Evolutionary conservation across 2,888 invertebrate species (phyloP), one percentile per base, ranked within the genome.

Genomic region (Phlogophora meticulosa): DNA sequence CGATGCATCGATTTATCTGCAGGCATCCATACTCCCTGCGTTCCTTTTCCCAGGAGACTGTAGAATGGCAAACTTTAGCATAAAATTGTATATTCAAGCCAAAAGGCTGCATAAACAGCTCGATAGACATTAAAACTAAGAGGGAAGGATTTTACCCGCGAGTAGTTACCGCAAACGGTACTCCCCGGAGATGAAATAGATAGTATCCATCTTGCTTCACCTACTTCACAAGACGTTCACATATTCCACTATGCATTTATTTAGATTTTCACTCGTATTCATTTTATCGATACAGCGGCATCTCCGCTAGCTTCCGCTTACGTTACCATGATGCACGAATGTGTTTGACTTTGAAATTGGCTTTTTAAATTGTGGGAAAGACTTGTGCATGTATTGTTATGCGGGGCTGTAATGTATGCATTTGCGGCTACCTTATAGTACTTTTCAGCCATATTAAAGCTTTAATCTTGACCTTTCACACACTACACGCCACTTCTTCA

Each of bases 161-260:
- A 77, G 58, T 73, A 63, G 66, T 80, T 69, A 77, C 81, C 71
- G 62, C 70, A 71, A 82, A 66, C 58, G 74, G 38, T 58, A 60
- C 69, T 81, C 83, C 62, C 75, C 62, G 49, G 83, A 78, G 83
- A 81, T 82, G 74, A 77, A 72, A 80, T 66, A 80, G 77, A 77
- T 71, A 74, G 64, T 77, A 74, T 82, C 71, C 72, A 67, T 80
- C 80, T 72, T 77, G 63, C 68, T 67, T 69, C 68, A 43, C 66
- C 69, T 66, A 75, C 72, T 78, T 75, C 65, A 80, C 63, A 71
- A 77, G 72, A 61, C 71, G 67, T 67, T 69, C 82, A 58, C 68
- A 67, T 82, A 77, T 80, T 73, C 59, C 55, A 53, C 57, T 58
- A 72, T 82, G 68, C 83, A 81, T 83, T 80, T 83, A 78, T 83